phyloP scores from a whole-genome alignment of 2,113 vertebrate genomes.

The Desmodus rotundus region DNA sequence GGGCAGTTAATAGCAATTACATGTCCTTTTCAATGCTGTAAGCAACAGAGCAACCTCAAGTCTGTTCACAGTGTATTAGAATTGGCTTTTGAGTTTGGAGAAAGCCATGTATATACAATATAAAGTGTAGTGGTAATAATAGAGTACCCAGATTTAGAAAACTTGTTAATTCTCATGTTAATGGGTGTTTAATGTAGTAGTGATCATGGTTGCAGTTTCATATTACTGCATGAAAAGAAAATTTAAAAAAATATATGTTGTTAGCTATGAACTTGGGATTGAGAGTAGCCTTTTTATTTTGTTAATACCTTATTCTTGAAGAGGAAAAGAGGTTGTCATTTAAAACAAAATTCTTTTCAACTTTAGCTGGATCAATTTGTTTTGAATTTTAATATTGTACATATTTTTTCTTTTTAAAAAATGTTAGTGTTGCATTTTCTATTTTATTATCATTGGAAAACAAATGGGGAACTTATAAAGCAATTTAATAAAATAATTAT shows the following conservation, averaged over 20 bases:
- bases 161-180: neutral
- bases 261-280: neutral
- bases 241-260: neutral
- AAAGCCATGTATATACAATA: neutral
- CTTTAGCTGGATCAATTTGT: neutral
- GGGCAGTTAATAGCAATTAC: neutral
- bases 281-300: neutral
- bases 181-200: neutral
- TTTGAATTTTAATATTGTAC: constrained; percentile 19
- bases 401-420: neutral
- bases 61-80: neutral
- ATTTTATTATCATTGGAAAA: neutral
- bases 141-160: neutral
- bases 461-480: neutral
- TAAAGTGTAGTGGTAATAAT: neutral
- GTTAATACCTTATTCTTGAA: neutral
- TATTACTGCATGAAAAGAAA: neutral
- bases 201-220: neutral
- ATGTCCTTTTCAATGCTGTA: neutral
- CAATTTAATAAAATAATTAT: neutral
- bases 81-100: neutral
- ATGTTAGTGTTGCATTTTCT: neutral
- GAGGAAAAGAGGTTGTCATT: neutral
- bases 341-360: constrained; percentile 11
- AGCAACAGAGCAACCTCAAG: neutral